Conservation (phyloP, 2,113 vertebrate species). For the Brachypteracias leptosomus region DNA sequence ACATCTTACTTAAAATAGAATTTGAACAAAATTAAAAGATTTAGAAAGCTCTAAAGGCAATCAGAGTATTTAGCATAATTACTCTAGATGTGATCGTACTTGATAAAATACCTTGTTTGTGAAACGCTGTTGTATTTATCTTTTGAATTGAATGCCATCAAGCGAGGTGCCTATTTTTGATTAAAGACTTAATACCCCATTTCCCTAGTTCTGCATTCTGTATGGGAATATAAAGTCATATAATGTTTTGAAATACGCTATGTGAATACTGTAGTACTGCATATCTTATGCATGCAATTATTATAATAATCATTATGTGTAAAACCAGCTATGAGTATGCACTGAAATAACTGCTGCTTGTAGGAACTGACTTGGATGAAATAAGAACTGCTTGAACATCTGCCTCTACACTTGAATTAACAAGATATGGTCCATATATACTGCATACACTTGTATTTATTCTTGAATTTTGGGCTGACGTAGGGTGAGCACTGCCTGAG, state of each 20-base stretch:
- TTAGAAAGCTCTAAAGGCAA: slow-evolving; percentile 16
- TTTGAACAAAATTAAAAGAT: not conserved
- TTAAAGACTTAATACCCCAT: not conserved
- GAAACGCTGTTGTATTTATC: not conserved
- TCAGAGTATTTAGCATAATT: slow-evolving; percentile 42
- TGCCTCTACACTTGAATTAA: not conserved
- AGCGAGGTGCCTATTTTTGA: not conserved
- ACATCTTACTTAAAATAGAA: not conserved
- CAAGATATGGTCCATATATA: not conserved
- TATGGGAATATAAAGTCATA: not conserved
- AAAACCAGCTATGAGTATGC: not conserved
- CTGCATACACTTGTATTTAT: not conserved
- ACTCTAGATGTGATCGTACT: not conserved
- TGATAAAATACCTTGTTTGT: not conserved
- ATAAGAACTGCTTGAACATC: not conserved
- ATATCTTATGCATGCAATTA: not conserved
- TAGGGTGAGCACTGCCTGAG: not conserved
- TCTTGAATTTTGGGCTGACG: not conserved
- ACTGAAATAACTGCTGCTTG: not conserved
- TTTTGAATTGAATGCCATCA: not conserved
- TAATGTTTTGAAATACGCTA: not conserved
- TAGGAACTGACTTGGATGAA: not conserved
- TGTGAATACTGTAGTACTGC: not conserved
- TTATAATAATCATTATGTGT: not conserved
- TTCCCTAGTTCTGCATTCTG: not conserved